These are phyloP conservation scores for Oreochromis aureus DNA, from an alignment of 2,113 vertebrate genomes.

Conservation along the genomic window DNA sequence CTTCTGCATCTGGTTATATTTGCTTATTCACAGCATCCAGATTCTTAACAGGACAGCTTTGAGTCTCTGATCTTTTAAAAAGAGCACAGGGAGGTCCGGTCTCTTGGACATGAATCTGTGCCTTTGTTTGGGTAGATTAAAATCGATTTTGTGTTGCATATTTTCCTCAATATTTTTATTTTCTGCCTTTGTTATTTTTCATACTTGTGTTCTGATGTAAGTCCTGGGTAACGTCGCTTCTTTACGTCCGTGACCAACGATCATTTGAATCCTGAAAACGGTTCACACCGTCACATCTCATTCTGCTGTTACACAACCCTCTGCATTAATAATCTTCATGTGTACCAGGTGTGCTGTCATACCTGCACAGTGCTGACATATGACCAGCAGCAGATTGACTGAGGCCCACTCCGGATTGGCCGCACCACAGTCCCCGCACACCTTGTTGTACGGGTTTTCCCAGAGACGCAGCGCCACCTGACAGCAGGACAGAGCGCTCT, in stretches of 20 bases:
- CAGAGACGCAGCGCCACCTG: slow-evolving; percentile 68
- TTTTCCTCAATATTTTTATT: background rate
- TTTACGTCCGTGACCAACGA: background rate
- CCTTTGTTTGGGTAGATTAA: background rate
- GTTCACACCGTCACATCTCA: background rate
- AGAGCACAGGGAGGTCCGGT: accelerated
- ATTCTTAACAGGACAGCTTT: background rate
- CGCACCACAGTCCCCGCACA: slow-evolving; percentile 68
- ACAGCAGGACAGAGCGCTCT: slow-evolving; percentile 67
- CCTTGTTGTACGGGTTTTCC: slow-evolving; percentile 68
- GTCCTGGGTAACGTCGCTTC: background rate
- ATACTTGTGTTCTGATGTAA: background rate
- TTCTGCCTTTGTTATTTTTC: background rate
- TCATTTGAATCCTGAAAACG: background rate
- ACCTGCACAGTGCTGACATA: slow-evolving; percentile 76
- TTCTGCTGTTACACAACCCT: background rate
- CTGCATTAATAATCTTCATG: background rate
- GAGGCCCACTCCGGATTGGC: slow-evolving; percentile 76
- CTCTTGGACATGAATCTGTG: background rate
- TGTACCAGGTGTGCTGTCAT: background rate
- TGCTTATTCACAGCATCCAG: background rate
- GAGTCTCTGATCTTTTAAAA: background rate
- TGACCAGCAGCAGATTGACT: slow-evolving; percentile 71
- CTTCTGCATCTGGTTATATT: background rate
- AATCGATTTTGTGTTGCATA: accelerated